These are phyloP conservation scores for Podarcis siculus DNA, from an alignment of 2,797 vertebrate genomes.

Conservation along the genomic window DNA sequence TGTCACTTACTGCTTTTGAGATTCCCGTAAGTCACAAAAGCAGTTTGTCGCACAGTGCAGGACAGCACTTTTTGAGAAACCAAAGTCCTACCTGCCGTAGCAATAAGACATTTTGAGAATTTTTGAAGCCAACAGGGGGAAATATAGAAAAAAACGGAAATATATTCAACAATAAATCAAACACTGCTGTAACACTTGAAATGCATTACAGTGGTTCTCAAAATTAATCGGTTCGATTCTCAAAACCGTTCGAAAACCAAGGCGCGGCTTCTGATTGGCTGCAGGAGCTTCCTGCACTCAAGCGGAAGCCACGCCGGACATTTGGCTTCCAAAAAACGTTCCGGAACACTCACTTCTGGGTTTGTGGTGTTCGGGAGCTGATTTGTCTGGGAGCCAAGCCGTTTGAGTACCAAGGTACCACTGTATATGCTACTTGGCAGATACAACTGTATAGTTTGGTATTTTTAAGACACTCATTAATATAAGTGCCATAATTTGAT, in stretches of 20 bases:
- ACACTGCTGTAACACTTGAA: not conserved
- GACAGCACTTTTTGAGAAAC: not conserved
- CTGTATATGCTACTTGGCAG: not conserved
- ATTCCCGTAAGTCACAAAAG: not conserved
- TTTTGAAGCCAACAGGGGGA: not conserved
- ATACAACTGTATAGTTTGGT: not conserved
- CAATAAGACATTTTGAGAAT: not conserved
- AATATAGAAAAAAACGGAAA: not conserved
- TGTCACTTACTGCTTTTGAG: not conserved
- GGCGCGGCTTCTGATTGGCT: no score
- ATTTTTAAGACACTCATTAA: not conserved
- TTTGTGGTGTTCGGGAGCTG: no score
- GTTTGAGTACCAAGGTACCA: no score
- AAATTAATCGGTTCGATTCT: no score
- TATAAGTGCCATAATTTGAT: not conserved
- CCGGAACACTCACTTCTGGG: no score
- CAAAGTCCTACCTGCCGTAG: not conserved
- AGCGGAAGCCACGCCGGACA: fast-evolving
- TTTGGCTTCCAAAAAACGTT: no score
- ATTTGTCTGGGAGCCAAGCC: no score
- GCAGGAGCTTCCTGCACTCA: no score
- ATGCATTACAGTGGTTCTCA: not conserved
- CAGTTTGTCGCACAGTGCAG: not conserved
- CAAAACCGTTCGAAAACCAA: no score
- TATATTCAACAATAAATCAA: not conserved